Conservation (phyloP, 1,140 invertebrate species). For the Galleria mellonella region DNA sequence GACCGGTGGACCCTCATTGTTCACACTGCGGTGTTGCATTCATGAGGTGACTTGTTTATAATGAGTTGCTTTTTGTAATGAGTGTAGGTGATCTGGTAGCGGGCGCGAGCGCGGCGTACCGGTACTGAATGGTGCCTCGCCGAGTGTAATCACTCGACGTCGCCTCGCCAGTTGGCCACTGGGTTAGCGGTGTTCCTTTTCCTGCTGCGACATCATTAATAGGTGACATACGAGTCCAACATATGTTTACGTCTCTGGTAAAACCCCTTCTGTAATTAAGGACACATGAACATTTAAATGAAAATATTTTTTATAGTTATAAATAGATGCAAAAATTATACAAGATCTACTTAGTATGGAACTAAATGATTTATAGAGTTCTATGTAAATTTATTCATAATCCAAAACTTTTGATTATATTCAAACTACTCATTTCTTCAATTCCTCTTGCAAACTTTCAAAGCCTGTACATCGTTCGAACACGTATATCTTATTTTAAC, state of each 20-base stretch:
- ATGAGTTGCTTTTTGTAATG: slow-evolving; percentile 24
- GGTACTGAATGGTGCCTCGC: slow-evolving; percentile 54
- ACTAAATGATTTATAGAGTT: too few relatives aligned
- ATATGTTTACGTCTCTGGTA: neutral
- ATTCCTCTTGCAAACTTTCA: too few relatives aligned
- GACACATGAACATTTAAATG: too few relatives aligned
- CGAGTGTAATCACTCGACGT: slow-evolving; percentile 47
- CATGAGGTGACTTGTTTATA: slow-evolving; percentile 22
- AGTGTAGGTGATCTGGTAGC: slow-evolving; percentile 26
- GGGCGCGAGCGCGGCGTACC: slow-evolving; percentile 42
- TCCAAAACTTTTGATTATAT: too few relatives aligned
- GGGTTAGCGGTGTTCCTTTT: slow-evolving; percentile 67
- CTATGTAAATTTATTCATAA: too few relatives aligned
- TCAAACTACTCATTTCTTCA: too few relatives aligned
- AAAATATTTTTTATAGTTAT: too few relatives aligned
- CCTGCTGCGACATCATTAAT: slow-evolving; percentile 59
- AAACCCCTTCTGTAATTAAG: too few relatives aligned
- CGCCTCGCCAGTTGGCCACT: slow-evolving; percentile 64
- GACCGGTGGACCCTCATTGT: slow-evolving; percentile 40
- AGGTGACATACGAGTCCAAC: slow-evolving; percentile 25
- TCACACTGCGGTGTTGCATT: slow-evolving; percentile 12
- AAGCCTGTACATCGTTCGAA: too few relatives aligned
- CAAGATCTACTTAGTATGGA: too few relatives aligned
- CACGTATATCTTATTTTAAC: too few relatives aligned
- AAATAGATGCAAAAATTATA: too few relatives aligned